Percentiles rank a stretch among this genome's conserved stretches.
phyloP scores from a whole-genome alignment of 2,113 vertebrate genomes.

The Vombatus ursinus region DNA sequence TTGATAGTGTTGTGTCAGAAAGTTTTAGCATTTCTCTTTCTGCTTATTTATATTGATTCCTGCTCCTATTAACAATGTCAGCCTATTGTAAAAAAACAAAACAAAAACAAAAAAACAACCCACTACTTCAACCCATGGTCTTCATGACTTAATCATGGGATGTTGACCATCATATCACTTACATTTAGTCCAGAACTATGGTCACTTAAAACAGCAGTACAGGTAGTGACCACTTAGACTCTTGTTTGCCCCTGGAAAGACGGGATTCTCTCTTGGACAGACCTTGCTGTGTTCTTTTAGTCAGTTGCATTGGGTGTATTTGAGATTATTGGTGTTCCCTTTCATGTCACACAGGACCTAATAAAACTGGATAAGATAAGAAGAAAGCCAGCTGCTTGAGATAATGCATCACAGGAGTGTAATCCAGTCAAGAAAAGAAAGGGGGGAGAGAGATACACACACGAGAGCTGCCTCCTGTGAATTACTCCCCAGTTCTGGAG shows the following conservation, averaged over 20 bases:
- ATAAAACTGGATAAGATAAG: constrained; percentile 58
- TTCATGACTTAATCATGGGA: constrained; percentile 47
- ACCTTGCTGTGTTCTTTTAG: constrained; percentile 38
- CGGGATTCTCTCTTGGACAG: constrained; percentile 73
- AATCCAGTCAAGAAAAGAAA: background rate
- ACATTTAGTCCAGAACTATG: constrained; percentile 47
- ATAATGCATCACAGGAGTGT: constrained; percentile 13
- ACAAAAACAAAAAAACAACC: background rate
- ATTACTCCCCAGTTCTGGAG: constrained; percentile 28
- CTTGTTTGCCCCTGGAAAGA: constrained; percentile 79
- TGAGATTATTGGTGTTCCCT: constrained; percentile 44
- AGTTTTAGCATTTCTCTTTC: constrained; percentile 24
- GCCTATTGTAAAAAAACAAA: constrained; percentile 43
- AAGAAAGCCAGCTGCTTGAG: constrained; percentile 24
- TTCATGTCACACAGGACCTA: constrained; percentile 34
- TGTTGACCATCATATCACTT: constrained; percentile 35
- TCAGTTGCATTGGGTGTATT: constrained; percentile 30
- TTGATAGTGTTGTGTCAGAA: constrained; percentile 72
- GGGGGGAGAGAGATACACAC: background rate
- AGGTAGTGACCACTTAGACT: constrained; percentile 52
- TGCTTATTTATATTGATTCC: constrained; percentile 70
- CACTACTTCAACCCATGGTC: constrained; percentile 27
- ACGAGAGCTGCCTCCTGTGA: background rate
- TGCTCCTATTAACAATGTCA: constrained; percentile 54
- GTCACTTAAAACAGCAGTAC: constrained; percentile 43